Conservation (phyloP, 2,113 vertebrate species). For the Pseudorectes ferrugineus region DNA sequence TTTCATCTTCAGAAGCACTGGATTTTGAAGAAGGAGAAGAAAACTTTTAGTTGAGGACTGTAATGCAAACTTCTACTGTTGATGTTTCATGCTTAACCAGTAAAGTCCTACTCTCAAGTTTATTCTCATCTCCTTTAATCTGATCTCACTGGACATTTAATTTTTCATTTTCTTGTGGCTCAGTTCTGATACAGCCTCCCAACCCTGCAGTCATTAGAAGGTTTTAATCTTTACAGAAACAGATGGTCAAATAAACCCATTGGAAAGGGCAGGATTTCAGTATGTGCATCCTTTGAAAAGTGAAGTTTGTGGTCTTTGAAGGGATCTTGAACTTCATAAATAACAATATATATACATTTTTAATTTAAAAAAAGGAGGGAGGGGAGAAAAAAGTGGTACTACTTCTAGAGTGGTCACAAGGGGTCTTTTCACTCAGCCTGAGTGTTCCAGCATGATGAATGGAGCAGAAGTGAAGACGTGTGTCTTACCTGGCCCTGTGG, state of each 20-base stretch:
- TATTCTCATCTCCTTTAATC: not conserved
- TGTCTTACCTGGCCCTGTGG: not conserved
- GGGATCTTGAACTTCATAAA: not conserved
- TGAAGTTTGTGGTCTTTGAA: slow-evolving; percentile 9
- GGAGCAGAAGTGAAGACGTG: not conserved
- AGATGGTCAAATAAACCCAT: not conserved
- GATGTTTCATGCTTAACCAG: not conserved
- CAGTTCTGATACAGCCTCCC: not conserved
- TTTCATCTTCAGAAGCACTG: not conserved
- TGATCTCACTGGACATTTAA: not conserved
- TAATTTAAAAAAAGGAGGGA: not conserved
- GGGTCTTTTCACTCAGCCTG: not conserved
- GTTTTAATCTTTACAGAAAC: slow-evolving; percentile 29
- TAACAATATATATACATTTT: not conserved
- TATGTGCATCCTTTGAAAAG: not conserved
- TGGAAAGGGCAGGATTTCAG: not conserved
- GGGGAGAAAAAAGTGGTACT: not conserved
- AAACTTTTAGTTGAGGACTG: not conserved
- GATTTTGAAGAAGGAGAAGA: not conserved
- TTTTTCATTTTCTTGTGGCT: not conserved
- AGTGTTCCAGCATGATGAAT: not conserved
- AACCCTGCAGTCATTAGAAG: not conserved
- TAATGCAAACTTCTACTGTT: not conserved
- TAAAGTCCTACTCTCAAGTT: not conserved
- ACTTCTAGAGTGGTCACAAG: not conserved